A percentile compares a stretch with the other conserved stretches of the same genome.
phyloP scores from a whole-genome alignment of 2,113 vertebrate genomes.

The Sapajus apella region DNA sequence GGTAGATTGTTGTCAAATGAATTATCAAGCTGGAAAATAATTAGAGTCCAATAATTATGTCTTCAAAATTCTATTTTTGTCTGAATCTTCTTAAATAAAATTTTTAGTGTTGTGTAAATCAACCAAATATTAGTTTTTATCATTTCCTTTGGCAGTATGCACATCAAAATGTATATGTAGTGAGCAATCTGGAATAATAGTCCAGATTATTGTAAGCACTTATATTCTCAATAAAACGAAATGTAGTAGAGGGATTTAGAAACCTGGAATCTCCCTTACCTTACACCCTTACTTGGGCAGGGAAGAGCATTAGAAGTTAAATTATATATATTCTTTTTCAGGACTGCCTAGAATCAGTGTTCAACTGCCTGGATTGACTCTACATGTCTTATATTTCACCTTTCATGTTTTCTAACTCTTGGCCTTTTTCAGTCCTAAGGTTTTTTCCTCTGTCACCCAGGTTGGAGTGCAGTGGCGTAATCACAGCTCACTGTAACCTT shows the following conservation, averaged over 20 bases:
- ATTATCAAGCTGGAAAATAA: background rate
- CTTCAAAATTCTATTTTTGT: background rate
- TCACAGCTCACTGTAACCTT: no score
- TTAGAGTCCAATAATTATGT: background rate
- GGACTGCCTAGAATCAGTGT: no score
- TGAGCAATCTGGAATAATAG: background rate
- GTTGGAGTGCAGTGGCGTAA: no score
- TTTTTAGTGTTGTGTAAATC: background rate
- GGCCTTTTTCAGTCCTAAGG: background rate
- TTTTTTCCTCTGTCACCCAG: no score
- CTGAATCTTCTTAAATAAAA: background rate
- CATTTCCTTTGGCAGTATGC: background rate
- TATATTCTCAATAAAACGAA: background rate
- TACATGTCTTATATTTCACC: background rate
- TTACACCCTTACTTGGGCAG: no score
- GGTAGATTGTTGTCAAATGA: background rate
- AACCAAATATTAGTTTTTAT: background rate
- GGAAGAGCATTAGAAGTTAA: rapidly evolving
- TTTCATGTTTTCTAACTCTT: background rate
- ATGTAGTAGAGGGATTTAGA: background rate
- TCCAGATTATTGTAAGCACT: background rate
- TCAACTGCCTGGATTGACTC: background rate
- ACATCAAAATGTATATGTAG: background rate
- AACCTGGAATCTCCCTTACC: background rate
- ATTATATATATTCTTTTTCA: background rate